Conservation (phyloP, 1,140 invertebrate genomes). For the Forficula auricularia region DNA sequence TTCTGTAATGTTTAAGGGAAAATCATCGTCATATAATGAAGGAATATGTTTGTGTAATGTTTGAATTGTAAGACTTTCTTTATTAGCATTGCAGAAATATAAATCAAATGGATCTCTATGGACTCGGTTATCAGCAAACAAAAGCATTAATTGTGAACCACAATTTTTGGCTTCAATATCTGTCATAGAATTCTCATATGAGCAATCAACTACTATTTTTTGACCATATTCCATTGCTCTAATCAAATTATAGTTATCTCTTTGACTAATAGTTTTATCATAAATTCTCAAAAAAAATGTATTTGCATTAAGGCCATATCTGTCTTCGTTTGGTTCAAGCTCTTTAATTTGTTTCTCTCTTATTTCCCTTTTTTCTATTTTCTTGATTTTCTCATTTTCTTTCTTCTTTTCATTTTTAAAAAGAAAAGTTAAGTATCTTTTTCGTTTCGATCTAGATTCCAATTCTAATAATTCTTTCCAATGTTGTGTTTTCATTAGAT, state of each 20-base stretch:
- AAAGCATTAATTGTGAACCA: conserved; percentile 50
- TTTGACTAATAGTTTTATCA: conserved; percentile 42
- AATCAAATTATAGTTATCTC: conserved; percentile 41
- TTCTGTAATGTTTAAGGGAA: conserved; percentile 50
- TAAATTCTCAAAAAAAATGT: conserved; percentile 45
- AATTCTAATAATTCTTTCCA: conserved; percentile 39
- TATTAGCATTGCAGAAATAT: conserved; percentile 50
- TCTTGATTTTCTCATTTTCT: conserved; percentile 19
- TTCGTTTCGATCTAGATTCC: conserved; percentile 28
- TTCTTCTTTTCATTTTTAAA: conserved; percentile 37
- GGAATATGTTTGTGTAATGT: conserved; percentile 44
- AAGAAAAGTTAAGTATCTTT: conserved; percentile 39
- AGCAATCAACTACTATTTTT: conserved; percentile 60
- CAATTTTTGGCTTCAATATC: conserved; percentile 43
- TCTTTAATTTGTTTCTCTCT: too few species aligned
- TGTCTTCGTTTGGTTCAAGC: too few species aligned
- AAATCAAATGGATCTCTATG: conserved; percentile 59
- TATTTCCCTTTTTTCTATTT: conserved; percentile 5
- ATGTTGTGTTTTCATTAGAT: conserved; percentile 27
- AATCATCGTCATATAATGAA: conserved; percentile 43
- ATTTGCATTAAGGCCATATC: conserved; percentile 44
- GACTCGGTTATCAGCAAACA: conserved; percentile 49
- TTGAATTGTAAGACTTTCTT: conserved; percentile 30
- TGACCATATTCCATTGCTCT: conserved; percentile 50
- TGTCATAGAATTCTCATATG: conserved; percentile 61